Conservation (phyloP, 2,888 invertebrate genomes). For the Adela reaumurella region DNA sequence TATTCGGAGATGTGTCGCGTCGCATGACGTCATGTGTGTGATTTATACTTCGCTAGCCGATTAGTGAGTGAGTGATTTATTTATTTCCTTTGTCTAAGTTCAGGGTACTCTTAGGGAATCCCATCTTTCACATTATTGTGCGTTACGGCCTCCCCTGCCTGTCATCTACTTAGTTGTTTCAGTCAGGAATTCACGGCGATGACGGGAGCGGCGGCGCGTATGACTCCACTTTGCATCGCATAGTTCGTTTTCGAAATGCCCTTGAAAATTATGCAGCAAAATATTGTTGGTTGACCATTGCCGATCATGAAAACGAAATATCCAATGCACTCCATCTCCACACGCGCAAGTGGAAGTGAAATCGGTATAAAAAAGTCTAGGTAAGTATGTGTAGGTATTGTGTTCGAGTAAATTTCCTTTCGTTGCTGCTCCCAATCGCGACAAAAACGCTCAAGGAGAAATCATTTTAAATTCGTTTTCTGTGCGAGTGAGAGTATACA, state of each 20-base stretch:
- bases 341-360: no score
- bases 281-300: no score
- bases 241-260: slow-evolving; percentile 26
- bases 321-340: no score
- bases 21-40: slow-evolving; percentile 58
- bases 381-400: no score
- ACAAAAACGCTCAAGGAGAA: neutral
- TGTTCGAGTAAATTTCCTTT: no score
- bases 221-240: neutral
- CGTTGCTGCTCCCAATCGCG: no score
- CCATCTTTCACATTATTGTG: no score
- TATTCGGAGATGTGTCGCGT: slow-evolving; percentile 52
- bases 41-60: slow-evolving; percentile 27
- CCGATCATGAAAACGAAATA: no score
- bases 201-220: neutral
- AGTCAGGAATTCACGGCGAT: neutral
- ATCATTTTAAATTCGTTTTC: neutral
- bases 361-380: no score
- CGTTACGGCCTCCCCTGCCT: neutral
- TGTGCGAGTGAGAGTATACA: no score
- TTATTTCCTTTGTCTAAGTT: neutral
- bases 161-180: neutral
- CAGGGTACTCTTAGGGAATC: no score
- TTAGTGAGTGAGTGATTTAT: neutral
- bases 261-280: slow-evolving; percentile 54